Conservation (phyloP, 2,113 vertebrate species). For the Solea solea region DNA sequence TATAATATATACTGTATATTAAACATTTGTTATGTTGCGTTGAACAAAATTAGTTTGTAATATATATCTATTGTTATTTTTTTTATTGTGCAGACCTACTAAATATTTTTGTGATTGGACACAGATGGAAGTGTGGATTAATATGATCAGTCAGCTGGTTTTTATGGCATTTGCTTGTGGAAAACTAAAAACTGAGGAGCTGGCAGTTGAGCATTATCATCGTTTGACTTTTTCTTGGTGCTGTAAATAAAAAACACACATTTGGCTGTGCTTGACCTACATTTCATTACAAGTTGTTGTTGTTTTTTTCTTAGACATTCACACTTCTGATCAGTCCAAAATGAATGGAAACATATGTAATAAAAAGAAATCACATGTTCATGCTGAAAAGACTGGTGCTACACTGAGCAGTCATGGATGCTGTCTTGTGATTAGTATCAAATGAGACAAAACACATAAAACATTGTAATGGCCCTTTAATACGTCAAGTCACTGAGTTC, state of each 20-base stretch:
- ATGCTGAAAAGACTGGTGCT: neutral
- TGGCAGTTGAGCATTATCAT: neutral
- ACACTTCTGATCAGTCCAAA: neutral
- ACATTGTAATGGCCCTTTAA: neutral
- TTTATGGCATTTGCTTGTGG: too few species aligned
- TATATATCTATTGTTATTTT: too few species aligned
- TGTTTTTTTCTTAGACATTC: neutral
- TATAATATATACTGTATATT: too few species aligned
- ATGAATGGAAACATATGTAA: neutral
- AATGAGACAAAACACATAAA: slow-evolving; percentile 2
- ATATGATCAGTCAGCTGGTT: too few species aligned
- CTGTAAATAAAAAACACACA: neutral
- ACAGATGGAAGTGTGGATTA: too few species aligned
- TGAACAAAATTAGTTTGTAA: too few species aligned
- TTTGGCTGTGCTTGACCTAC: neutral
- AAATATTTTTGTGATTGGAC: too few species aligned
- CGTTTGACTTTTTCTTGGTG: neutral
- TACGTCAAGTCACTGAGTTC: neutral
- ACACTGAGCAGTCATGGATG: neutral
- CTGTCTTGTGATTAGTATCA: neutral
- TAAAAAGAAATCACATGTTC: neutral
- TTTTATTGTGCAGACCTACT: too few species aligned
- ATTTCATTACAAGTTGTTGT: neutral
- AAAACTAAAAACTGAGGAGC: neutral
- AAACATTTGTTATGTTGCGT: too few species aligned